Base-by-base conservation (phyloP, 2,113 vertebrate species). In the Sprattus sprattus region DNA sequence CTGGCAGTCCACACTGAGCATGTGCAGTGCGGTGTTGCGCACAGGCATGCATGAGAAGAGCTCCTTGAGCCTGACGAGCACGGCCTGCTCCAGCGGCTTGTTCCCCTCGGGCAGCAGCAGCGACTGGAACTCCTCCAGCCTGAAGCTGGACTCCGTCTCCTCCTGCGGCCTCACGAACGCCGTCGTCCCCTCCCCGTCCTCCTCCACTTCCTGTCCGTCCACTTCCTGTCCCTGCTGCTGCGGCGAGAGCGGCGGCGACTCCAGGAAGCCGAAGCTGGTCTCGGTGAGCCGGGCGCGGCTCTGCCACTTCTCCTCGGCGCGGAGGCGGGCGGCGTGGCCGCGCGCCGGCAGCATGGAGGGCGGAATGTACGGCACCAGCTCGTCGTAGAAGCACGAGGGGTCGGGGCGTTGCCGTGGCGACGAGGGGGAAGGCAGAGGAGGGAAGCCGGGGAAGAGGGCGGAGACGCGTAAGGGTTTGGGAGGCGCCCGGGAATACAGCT, bases 1-100 rank as follows among this genome's bases (percentile, higher is more conserved):
- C 96, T 97, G 95, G 87, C 96, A 97, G 91, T 98, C 96, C 9
- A 95, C 92, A 84, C 94, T 92, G 39, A 98, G 95, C 81, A 98
- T 92, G 90, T 98, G 97, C 86, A 95, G 92, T 49, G 97, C 96
- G 0, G 92, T 96, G 45, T 88, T 92, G 46, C 82, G 88, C 39
- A 93, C 28, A 2, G 96, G 94, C 0, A 93, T 94, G 81, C 89
- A 90, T 83, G 94, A 90, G 85, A 97, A 95, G 52, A 97, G 87
- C 80, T 95, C 94, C 28, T 96, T 96, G 75, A 98, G 92, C 0
- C 64, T 60, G 25, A 88, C 82, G 83, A 98, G 91, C n/a, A 95
- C 91, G 0, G 71, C 45, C 4, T 96, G 93, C 13, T 97, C 96
- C 85, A 98, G 92, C 11, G 97, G 96, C 49, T 94, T 91, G 88